Evolutionary conservation across 2,797 vertebrate species (phyloP), one percentile per base, ranked within the genome.

Genomic region (Cygnus olor): DNA sequence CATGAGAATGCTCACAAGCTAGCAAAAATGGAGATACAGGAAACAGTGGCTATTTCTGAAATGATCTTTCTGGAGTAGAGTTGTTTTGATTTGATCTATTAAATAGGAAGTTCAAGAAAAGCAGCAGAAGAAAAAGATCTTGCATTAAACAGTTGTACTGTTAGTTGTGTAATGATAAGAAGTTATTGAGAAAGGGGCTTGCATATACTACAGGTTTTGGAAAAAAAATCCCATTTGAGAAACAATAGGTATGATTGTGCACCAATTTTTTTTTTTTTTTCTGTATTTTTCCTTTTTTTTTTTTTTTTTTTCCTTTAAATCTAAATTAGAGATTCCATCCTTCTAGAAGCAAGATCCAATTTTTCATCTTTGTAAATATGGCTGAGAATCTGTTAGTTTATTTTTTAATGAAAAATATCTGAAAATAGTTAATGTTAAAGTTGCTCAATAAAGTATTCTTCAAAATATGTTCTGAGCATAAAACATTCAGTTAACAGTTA

Each of bases 51-150:
- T 85, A 49, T 84, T 90, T 93, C 28, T 82, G 53, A 27, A 87
- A 10, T 18, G 10, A 5, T n/a, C 34, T 89, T 87, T 74, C 53
- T 30, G n/a, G 69, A 73, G 11, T 9, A 51, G 20, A 68, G 6
- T 16, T 63, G 38, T 61, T 94, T 92, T 85, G 32, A 28, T 88
- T 87, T 79, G 32, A 51, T 80, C n/a, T 83, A 8, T 81, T 83
- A 83, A 88, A 61, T 63, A 60, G 3, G 21, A 96, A 91, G 81
- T 51, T 85, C 79, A 85, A 92, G 72, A 92, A 78, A 88, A 30
- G 12, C 22, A 78, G 77, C 28, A 87, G 16, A 60, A 87, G 63
- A 92, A 70, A 63, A 4, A n/a, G 57, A 73, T 53, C 4, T 49
- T 65, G 17, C 25, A 3, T 24, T 82, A 36, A 24, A 42, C 2